phyloP scores from a whole-genome alignment of 2,797 vertebrate genomes.

The Nothura maculosa region DNA sequence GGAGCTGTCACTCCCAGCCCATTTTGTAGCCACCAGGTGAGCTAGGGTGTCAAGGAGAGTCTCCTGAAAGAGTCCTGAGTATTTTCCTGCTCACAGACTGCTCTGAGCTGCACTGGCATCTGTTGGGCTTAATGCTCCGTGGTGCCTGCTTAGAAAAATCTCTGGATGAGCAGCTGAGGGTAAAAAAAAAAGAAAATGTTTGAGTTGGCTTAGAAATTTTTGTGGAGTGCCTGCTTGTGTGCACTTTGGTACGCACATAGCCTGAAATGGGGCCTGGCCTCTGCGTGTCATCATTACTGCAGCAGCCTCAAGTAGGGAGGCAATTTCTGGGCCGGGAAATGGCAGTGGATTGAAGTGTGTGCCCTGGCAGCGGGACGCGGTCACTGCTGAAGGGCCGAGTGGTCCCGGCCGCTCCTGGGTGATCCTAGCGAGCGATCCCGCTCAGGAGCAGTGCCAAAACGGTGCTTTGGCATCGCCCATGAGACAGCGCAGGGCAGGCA shows the following conservation, averaged over 20 bases:
- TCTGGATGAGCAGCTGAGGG: background rate
- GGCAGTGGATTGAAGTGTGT: too few relatives aligned
- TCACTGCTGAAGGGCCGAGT: background rate
- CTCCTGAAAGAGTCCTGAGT: background rate
- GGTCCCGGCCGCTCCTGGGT: background rate
- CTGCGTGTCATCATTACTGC: background rate
- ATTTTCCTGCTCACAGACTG: background rate
- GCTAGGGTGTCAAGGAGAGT: too few relatives aligned
- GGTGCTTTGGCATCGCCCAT: background rate
- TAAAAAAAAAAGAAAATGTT: background rate
- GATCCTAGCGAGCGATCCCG: rapidly evolving
- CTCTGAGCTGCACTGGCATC: background rate
- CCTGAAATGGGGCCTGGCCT: background rate
- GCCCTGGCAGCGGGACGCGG: background rate
- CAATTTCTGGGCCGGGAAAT: rapidly evolving
- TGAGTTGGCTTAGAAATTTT: background rate
- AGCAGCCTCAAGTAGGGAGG: background rate
- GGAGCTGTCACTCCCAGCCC: background rate
- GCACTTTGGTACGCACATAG: background rate
- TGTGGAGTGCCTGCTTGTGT: background rate
- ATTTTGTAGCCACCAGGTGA: background rate
- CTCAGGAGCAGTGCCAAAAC: too few relatives aligned
- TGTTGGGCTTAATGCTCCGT: background rate
- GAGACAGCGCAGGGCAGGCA: background rate
- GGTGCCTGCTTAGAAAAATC: background rate